A percentile compares a stretch with the other conserved stretches of the same genome.
These are phyloP conservation scores for Thunnus albacares DNA, from an alignment of 2,797 vertebrate genomes.

Conservation along the genomic window DNA sequence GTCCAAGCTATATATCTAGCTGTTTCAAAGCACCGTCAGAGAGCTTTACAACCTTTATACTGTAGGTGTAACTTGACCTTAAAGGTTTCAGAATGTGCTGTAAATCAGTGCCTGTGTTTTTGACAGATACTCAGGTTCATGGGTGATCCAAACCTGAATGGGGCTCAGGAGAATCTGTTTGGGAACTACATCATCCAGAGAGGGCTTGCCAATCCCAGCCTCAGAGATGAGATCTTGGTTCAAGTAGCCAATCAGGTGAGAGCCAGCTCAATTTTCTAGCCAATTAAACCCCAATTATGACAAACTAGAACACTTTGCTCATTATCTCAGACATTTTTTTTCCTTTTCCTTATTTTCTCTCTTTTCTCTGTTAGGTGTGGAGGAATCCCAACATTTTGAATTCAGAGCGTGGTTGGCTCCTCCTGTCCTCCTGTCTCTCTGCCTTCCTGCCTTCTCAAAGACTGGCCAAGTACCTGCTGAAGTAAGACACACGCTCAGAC, in stretches of 20 bases:
- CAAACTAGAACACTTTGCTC: neutral
- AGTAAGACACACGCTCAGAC: slow-evolving; percentile 84
- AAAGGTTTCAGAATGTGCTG: neutral
- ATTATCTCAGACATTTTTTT: neutral
- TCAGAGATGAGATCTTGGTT: slow-evolving; percentile 93
- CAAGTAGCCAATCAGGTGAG: slow-evolving; percentile 93
- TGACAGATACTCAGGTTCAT: slow-evolving; percentile 94
- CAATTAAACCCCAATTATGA: neutral
- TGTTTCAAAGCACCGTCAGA: neutral
- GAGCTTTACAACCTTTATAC: neutral
- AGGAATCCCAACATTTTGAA: slow-evolving; percentile 91
- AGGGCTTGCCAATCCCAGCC: slow-evolving; percentile 87
- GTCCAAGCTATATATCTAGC: neutral
- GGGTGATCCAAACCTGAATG: slow-evolving; percentile 93
- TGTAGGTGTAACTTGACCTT: neutral
- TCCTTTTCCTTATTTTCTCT: neutral
- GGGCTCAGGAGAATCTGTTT: slow-evolving; percentile 91
- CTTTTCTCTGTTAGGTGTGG: slow-evolving; percentile 80
- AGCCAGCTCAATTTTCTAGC: slow-evolving; percentile 34
- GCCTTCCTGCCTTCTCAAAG: slow-evolving; percentile 89
- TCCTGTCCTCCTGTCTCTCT: slow-evolving; percentile 92
- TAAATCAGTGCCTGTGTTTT: neutral
- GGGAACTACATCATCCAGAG: slow-evolving; percentile 97
- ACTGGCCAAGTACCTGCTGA: slow-evolving; percentile 93
- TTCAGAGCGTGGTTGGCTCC: slow-evolving; percentile 94